A percentile compares a stretch with the other conserved stretches of the same genome.
Evolutionary conservation across 2,113 vertebrate genomes (phyloP).

Genomic region (Nesogale talazaci): DNA sequence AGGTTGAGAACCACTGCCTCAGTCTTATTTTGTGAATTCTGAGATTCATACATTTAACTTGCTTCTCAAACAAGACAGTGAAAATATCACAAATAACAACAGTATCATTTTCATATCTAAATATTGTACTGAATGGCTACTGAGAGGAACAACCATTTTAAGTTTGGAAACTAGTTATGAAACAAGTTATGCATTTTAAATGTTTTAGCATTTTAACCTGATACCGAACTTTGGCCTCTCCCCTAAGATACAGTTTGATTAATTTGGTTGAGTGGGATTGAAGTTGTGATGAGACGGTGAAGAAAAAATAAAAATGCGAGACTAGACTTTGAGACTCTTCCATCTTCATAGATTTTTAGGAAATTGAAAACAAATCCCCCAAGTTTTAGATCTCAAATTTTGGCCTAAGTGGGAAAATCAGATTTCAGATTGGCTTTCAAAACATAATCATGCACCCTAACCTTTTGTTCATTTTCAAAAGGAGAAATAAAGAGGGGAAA

Average conservation of each 20-base stretch:
- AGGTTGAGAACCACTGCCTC: no score
- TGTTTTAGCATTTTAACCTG: neutral
- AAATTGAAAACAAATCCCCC: neutral
- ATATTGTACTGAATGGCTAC: neutral
- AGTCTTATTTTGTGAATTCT: neutral
- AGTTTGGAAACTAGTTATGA: neutral
- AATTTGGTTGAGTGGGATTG: rapidly evolving
- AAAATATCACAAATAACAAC: neutral
- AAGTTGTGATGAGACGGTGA: neutral
- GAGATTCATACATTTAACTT: neutral
- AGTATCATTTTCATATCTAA: neutral
- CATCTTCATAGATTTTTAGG: neutral
- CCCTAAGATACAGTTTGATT: neutral
- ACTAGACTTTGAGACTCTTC: neutral
- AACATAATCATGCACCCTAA: neutral
- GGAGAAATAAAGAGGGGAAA: neutral
- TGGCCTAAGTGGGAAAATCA: neutral
- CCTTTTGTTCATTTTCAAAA: constrained; percentile 23
- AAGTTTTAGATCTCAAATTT: neutral
- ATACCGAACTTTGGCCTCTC: neutral
- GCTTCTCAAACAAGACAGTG: neutral
- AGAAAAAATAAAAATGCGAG: neutral
- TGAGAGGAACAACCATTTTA: no score
- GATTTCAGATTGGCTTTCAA: neutral
- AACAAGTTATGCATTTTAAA: neutral